These are phyloP conservation scores for Diabrotica balteata DNA, from an alignment of 2,888 invertebrate genomes.

Conservation along the genomic window DNA sequence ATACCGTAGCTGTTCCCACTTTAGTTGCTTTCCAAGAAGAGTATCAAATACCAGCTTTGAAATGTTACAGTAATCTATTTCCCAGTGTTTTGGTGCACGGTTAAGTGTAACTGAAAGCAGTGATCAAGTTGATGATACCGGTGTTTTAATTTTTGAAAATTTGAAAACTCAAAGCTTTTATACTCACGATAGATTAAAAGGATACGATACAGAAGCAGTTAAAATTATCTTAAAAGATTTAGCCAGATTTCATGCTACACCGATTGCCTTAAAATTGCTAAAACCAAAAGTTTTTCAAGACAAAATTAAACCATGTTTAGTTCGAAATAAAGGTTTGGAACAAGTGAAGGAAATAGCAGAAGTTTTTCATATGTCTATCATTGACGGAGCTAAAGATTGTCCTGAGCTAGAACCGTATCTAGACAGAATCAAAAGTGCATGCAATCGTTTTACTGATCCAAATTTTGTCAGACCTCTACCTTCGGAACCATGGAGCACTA, in stretches of 20 bases:
- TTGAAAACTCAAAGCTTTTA: slow-evolving; percentile 63
- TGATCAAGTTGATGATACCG: slow-evolving; percentile 64
- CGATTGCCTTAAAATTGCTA: slow-evolving; percentile 63
- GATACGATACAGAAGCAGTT: slow-evolving; percentile 63
- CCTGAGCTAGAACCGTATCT: slow-evolving; percentile 47
- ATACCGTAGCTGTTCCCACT: slow-evolving; percentile 62
- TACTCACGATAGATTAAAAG: slow-evolving; percentile 62
- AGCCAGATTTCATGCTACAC: slow-evolving; percentile 67
- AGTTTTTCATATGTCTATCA: slow-evolving; percentile 52
- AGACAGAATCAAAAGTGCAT: slow-evolving; percentile 44
- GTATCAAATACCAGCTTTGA: slow-evolving; percentile 56
- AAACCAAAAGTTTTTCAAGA: slow-evolving; percentile 60
- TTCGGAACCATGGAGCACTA: slow-evolving; percentile 63
- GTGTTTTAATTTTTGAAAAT: slow-evolving; percentile 67
- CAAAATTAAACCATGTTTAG: slow-evolving; percentile 57
- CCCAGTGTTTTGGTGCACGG: slow-evolving; percentile 65
- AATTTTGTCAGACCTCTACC: slow-evolving; percentile 47
- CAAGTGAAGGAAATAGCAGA: slow-evolving; percentile 50
- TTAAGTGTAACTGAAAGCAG: slow-evolving; percentile 57
- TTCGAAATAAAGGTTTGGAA: slow-evolving; percentile 52
- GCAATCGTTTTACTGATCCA: slow-evolving; percentile 43
- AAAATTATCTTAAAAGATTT: slow-evolving; percentile 61
- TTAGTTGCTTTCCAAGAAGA: slow-evolving; percentile 63
- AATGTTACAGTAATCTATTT: slow-evolving; percentile 59
- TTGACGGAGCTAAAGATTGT: slow-evolving; percentile 48